phyloP scores from a whole-genome alignment of 2,888 invertebrate genomes.

The Mamestra brassicae region DNA sequence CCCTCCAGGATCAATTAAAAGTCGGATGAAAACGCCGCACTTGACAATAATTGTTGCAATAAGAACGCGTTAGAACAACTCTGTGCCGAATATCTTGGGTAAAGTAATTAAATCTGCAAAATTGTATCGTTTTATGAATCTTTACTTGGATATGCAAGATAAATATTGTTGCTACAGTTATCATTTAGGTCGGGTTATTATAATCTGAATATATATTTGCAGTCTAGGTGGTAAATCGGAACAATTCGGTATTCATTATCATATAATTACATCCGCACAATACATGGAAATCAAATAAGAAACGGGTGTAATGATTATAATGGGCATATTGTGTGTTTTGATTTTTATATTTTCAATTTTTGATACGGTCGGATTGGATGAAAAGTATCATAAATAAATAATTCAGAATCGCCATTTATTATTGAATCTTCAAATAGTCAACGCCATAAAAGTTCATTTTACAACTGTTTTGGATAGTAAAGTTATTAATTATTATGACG shows the following conservation, averaged over 20 bases:
- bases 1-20: slow-evolving; percentile 92
- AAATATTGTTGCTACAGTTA: slow-evolving; percentile 20
- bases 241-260: too few relatives aligned
- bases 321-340: too few relatives aligned
- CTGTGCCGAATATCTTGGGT: slow-evolving; percentile 67
- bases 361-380: too few relatives aligned
- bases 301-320: too few relatives aligned
- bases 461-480: slow-evolving; percentile 78
- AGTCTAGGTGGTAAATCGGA: too few relatives aligned
- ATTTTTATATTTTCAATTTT: too few relatives aligned
- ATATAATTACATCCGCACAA: too few relatives aligned
- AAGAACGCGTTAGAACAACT: slow-evolving; percentile 79
- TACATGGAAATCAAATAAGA: too few relatives aligned
- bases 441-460: slow-evolving; percentile 64
- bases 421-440: slow-evolving; percentile 46
- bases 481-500: slow-evolving; percentile 82
- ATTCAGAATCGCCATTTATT: neutral
- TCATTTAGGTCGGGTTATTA: neutral
- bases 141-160: slow-evolving; percentile 11
- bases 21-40: slow-evolving; percentile 82
- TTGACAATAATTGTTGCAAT: slow-evolving; percentile 88
- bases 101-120: slow-evolving; percentile 68
- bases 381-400: too few relatives aligned
- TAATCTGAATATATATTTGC: neutral
- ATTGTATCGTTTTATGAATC: slow-evolving; percentile 55